Evolutionary conservation across 53 echinoderm and acorn worm genomes (phyloP).

Genomic region (Henricia sp.): DNA sequence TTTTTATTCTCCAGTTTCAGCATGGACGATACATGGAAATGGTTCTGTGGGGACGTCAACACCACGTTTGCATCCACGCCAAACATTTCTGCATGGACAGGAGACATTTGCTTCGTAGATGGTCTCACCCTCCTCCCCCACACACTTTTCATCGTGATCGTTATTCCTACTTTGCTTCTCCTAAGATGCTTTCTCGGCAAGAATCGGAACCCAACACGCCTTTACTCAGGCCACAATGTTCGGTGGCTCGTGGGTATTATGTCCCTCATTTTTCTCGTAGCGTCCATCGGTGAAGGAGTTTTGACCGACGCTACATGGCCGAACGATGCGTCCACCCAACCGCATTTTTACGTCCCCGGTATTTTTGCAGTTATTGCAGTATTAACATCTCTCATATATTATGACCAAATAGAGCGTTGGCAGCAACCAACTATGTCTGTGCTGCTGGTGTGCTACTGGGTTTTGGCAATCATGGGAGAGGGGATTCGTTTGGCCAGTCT

Average conservation of each 20-base stretch:
- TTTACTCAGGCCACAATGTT: slow-evolving; percentile 51
- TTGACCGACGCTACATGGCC: slow-evolving; percentile 63
- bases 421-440: slow-evolving; percentile 30
- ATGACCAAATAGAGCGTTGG: slow-evolving; percentile 61
- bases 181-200: slow-evolving; percentile 7
- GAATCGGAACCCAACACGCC: slow-evolving; percentile 53
- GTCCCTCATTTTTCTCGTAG: slow-evolving; percentile 42
- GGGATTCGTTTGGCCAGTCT: slow-evolving; percentile 28
- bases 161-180: slow-evolving; percentile 18
- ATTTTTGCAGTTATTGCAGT: slow-evolving; percentile 53
- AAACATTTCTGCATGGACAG: not conserved
- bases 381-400: slow-evolving; percentile 54
- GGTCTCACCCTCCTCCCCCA: slow-evolving; percentile 46
- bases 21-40: slow-evolving; percentile 18
- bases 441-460: slow-evolving; percentile 65
- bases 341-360: slow-evolving; percentile 73
- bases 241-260: slow-evolving; percentile 54
- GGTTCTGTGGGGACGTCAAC: slow-evolving; percentile 46
- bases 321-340: slow-evolving; percentile 63
- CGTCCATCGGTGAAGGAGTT: slow-evolving; percentile 70
- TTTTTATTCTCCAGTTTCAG: no score
- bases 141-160: slow-evolving; percentile 26
- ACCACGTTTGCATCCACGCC: not conserved
- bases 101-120: slow-evolving; percentile 41
- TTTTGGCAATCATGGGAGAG: slow-evolving; percentile 42